Percentiles rank a stretch among this genome's conserved stretches.
These are phyloP conservation scores for Mus spicilegus DNA, from an alignment of 2,113 vertebrate genomes.

Conservation along the genomic window DNA sequence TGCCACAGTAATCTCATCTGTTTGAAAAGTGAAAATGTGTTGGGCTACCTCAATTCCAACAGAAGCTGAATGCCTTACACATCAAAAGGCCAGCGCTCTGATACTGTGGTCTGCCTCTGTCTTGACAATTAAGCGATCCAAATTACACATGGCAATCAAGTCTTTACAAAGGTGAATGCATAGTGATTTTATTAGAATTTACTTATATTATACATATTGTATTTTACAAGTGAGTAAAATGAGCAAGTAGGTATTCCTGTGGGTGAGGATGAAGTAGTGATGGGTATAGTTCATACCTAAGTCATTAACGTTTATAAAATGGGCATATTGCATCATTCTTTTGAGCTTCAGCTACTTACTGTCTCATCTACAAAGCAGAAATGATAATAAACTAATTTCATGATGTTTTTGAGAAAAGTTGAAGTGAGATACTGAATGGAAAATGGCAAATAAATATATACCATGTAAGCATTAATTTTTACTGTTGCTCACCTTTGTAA, in stretches of 20 bases:
- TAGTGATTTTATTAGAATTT: slow-evolving; percentile 18
- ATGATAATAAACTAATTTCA: not conserved
- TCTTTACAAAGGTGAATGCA: slow-evolving; percentile 17
- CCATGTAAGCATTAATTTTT: slow-evolving; percentile 14
- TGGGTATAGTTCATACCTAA: not conserved
- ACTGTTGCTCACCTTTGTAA: not conserved
- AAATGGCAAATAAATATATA: not conserved
- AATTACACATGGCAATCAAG: not conserved
- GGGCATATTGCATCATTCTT: not conserved
- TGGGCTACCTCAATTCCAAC: not conserved
- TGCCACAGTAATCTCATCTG: not conserved
- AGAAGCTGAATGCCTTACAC: not conserved
- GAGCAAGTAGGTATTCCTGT: not conserved
- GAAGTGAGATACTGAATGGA: not conserved
- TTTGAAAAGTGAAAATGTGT: slow-evolving; percentile 33
- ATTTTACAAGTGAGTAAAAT: slow-evolving; percentile 36
- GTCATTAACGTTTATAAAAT: not conserved
- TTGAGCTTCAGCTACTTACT: not conserved
- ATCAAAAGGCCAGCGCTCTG: not conserved
- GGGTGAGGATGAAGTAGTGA: not conserved
- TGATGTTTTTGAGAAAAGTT: not conserved
- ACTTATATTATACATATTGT: not conserved
- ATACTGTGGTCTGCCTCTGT: not conserved
- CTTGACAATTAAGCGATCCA: not conserved
- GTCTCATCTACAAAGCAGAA: not conserved